Evolutionary conservation across 1,140 invertebrate genomes (phyloP).

Genomic region (Drosophila repleta): DNA sequence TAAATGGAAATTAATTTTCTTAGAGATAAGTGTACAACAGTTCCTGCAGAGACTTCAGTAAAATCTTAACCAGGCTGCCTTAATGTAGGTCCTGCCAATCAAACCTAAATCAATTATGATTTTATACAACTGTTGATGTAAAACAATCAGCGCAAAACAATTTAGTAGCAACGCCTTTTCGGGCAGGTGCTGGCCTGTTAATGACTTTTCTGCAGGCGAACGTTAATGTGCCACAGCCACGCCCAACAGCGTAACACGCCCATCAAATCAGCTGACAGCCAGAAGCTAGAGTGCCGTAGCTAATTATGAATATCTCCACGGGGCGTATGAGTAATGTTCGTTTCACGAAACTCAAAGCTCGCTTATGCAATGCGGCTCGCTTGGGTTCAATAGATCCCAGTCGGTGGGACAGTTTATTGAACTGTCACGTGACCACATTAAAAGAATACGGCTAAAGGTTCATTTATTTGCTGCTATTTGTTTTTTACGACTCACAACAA

Average conservation of each 20-base stretch:
- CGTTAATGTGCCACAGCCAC: neutral
- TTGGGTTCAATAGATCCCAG: constrained; percentile 4
- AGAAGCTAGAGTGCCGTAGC: neutral
- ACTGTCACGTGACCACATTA: constrained; percentile 59
- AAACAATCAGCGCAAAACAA: constrained; percentile 15
- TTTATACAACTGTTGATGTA: neutral
- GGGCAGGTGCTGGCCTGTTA: neutral
- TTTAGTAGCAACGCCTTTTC: neutral
- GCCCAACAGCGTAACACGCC: constrained; percentile 8
- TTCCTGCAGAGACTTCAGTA: too few relatives aligned
- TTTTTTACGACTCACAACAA: constrained; percentile 33
- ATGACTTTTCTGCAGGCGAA: constrained; percentile 21
- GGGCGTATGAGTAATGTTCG: constrained; percentile 29
- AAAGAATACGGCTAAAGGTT: constrained; percentile 1
- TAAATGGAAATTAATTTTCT: constrained; percentile 1
- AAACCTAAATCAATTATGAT: neutral
- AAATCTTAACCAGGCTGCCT: too few relatives aligned
- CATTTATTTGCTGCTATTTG: constrained; percentile 34
- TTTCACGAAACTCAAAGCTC: neutral
- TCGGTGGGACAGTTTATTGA: constrained; percentile 35
- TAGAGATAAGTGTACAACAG: too few relatives aligned
- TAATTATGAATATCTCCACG: neutral
- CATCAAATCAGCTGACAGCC: constrained; percentile 18
- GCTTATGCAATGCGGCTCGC: constrained; percentile 7
- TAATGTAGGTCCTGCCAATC: neutral